A percentile compares a stretch with the other conserved stretches of the same genome.
Conservation (phyloP, 2,797 vertebrate genomes). For the Ambastaia sidthimunki region DNA sequence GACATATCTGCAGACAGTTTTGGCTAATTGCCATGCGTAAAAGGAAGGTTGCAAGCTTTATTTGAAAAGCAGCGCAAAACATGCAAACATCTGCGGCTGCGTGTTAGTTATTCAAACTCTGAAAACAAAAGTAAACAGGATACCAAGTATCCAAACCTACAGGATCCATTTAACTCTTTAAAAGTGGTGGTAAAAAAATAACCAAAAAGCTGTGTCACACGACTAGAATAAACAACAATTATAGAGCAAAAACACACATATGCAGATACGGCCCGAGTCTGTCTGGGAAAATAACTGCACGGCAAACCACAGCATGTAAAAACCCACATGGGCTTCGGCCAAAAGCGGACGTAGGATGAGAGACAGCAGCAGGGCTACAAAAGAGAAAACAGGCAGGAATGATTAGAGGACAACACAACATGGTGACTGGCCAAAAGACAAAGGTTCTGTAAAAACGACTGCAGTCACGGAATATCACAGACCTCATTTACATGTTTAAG, state of each 20-base stretch:
- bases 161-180: background rate
- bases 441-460: constrained; percentile 29
- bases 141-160: background rate
- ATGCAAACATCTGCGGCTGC: constrained; percentile 6
- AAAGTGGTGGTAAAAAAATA: constrained; percentile 13
- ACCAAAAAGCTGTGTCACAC: constrained; percentile 24
- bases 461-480: constrained; percentile 14
- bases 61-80: constrained; percentile 3
- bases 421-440: background rate
- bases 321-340: constrained; percentile 47
- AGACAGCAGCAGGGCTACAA: constrained; percentile 7
- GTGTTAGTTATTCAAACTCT: background rate
- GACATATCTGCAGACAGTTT: background rate
- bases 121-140: constrained; percentile 5
- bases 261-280: background rate
- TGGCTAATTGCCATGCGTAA: background rate
- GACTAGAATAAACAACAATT: constrained; percentile 41
- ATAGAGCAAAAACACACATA: background rate
- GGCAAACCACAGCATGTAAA: constrained; percentile 46
- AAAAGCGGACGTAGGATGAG: constrained; percentile 13
- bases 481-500: constrained; percentile 3
- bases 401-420: constrained; percentile 8
- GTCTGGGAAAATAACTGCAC: constrained; percentile 54
- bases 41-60: constrained; percentile 8
- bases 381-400: constrained; percentile 15